Evolutionary conservation across 2,888 invertebrate genomes (phyloP), one percentile per base, ranked within the genome.

Genomic region (Drosophila vallismaia): DNA sequence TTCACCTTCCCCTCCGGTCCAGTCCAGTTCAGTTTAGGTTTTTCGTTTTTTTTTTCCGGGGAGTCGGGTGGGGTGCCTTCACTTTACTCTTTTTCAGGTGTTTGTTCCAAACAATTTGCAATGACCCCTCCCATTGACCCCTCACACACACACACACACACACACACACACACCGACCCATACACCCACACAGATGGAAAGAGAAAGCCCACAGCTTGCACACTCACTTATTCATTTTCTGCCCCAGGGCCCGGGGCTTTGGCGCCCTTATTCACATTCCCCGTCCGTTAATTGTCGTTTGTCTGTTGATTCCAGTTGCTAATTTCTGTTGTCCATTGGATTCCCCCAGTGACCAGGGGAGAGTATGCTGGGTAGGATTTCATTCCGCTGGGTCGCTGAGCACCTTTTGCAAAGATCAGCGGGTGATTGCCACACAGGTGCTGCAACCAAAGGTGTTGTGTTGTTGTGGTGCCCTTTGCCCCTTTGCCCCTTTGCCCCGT

Each of bases 301-400:
- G 52, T 63, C 73, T 40, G 72, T 54, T 63, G 72, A 62, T 62
- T 69, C 69, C 72, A 52, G 53, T 56, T 63, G 82, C 85, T 79
- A 85, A 79, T 79, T 79, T 78, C 75, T 70, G 66, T 46, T 83
- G 66, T 70, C 60, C 54, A 60, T 57, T 46, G 48, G 58, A 66
- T 42, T 44, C 52, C 12, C 28, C 5, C 36, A 28, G 62, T 19
- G 12, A 10, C 24, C 28, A 10, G 56, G 2, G 31, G 19, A 6
- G 3, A 4, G 28, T 0, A 28, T 12, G 26, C 19, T 19, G 28
- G 9, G 12, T 12, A 31, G 2, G 38, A 19, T 12, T 12, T 8
- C 40, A 38, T 36, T 31, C 26, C 8, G 10, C 4, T 33, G 14
- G 51, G 51, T 51, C 51, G 63, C 29, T 44, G 53, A 64, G 42